These are phyloP conservation scores for Paracanthobrama guichenoti DNA, from an alignment of 2,113 vertebrate genomes.

Conservation along the genomic window DNA sequence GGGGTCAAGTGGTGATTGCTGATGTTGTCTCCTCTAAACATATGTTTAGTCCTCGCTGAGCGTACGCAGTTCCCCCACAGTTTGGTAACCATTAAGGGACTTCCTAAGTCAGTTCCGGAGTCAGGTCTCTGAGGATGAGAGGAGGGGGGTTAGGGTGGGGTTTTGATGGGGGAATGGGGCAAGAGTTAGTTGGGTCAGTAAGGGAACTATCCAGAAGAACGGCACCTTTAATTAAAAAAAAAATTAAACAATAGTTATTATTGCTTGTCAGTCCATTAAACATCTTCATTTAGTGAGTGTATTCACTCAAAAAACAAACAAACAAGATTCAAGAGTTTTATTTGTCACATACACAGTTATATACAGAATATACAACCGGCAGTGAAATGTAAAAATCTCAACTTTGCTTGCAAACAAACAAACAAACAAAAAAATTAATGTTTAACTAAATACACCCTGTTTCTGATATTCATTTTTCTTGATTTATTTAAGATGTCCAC, in stretches of 20 bases:
- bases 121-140: slow-evolving; percentile 73
- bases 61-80: slow-evolving; percentile 75
- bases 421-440: too few species aligned
- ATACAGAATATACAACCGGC: too few species aligned
- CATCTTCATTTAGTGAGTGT: neutral
- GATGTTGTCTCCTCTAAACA: slow-evolving; percentile 80
- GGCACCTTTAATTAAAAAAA: neutral
- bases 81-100: slow-evolving; percentile 90
- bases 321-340: too few species aligned
- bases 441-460: neutral
- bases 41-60: slow-evolving; percentile 79
- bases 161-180: slow-evolving; percentile 57
- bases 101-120: slow-evolving; percentile 89
- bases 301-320: neutral
- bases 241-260: neutral
- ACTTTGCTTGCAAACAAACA: too few species aligned
- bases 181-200: slow-evolving; percentile 2
- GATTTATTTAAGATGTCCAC: neutral
- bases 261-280: neutral
- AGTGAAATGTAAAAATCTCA: too few species aligned
- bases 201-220: neutral
- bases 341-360: too few species aligned
- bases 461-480: neutral
- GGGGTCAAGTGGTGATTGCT: slow-evolving; percentile 86
- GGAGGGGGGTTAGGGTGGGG: slow-evolving; percentile 2